These are phyloP conservation scores for Dendrophyllia cribrosa DNA, from an alignment of 64 coral and sea anemone genomes.

Conservation along the genomic window DNA sequence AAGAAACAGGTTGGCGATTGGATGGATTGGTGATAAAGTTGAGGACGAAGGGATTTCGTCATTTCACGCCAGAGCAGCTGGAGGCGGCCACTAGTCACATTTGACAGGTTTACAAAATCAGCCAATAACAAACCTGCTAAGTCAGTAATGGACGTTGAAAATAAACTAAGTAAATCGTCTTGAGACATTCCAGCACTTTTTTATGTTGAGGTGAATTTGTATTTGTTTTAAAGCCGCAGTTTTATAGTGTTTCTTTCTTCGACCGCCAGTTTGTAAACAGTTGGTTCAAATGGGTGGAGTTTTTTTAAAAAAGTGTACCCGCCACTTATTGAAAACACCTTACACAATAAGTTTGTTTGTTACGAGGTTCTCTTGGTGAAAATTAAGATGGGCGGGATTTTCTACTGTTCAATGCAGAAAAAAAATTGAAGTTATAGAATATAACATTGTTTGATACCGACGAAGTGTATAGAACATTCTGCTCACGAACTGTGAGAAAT, in stretches of 20 bases:
- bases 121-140: neutral
- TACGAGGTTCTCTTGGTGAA: neutral
- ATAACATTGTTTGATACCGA: too few relatives aligned
- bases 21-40: neutral
- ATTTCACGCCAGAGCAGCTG: neutral
- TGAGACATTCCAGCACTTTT: neutral
- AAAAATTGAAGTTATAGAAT: too few relatives aligned
- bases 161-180: neutral
- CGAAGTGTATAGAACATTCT: too few relatives aligned
- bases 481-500: too few relatives aligned
- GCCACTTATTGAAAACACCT: neutral
- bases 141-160: neutral
- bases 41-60: neutral
- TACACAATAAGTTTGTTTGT: neutral
- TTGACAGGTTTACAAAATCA: neutral
- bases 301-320: neutral
- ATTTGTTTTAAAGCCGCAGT: neutral
- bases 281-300: conserved; percentile 6
- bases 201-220: neutral
- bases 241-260: neutral
- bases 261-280: conserved; percentile 5
- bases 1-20: neutral
- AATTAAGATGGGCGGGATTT: neutral
- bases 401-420: neutral
- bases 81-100: neutral